phyloP scores from a whole-genome alignment of 1,140 invertebrate species.

The Drosophila nannoptera region DNA sequence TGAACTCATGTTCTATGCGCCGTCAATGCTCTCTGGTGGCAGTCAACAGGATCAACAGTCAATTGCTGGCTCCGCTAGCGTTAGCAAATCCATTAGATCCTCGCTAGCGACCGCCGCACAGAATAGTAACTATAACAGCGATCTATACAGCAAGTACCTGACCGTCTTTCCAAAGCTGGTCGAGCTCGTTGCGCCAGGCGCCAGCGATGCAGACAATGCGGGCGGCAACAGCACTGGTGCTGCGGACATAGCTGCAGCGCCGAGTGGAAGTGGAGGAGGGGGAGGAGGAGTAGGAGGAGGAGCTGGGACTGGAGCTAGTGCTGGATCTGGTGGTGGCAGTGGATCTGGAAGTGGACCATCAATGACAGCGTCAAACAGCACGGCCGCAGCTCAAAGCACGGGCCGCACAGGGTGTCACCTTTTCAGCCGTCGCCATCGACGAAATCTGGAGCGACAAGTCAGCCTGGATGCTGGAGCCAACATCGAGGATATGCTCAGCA shows the following conservation, averaged over 20 bases:
- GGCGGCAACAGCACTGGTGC: constrained; percentile 6
- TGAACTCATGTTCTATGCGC: constrained; percentile 74
- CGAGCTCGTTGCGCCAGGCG: constrained; percentile 35
- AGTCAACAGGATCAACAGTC: constrained; percentile 76
- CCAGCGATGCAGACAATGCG: not conserved
- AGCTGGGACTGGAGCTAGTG: not conserved
- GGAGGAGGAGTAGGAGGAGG: not conserved
- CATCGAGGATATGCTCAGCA: constrained; percentile 34
- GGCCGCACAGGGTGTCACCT: constrained; percentile 57
- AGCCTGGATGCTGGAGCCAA: constrained; percentile 58
- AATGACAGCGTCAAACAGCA: not conserved
- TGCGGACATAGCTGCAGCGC: not conserved
- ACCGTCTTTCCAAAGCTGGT: constrained; percentile 69
- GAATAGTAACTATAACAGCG: constrained; percentile 24
- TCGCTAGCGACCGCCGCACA: constrained; percentile 43
- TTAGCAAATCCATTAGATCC: constrained; percentile 68
- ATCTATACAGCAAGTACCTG: constrained; percentile 66
- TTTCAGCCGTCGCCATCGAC: constrained; percentile 67
- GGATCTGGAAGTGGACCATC: too few species aligned
- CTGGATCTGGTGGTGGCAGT: not conserved
- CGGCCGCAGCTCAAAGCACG: not conserved
- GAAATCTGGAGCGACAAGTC: constrained; percentile 65
- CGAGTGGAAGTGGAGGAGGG: constrained; percentile 1
- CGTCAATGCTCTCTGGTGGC: constrained; percentile 65
- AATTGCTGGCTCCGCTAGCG: constrained; percentile 66